A percentile compares a stretch with the other conserved stretches of the same genome.
These are phyloP conservation scores for Chrysotoxum bicinctum DNA, from an alignment of 2,888 invertebrate genomes.

Conservation along the genomic window DNA sequence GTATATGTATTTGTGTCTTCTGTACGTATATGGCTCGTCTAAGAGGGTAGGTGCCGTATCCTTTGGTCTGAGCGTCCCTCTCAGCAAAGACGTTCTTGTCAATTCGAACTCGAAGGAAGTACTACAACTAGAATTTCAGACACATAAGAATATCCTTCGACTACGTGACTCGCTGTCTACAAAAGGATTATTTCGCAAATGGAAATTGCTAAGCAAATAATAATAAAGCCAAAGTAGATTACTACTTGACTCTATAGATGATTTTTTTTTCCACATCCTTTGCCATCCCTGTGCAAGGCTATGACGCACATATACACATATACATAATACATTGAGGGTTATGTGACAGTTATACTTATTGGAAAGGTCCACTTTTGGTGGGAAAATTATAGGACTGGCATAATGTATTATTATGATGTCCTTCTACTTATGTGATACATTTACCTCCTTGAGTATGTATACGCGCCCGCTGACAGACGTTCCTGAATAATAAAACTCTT, in stretches of 20 bases:
- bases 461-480: slow-evolving; percentile 39
- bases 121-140: slow-evolving; percentile 17
- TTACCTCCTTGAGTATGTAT: slow-evolving; percentile 10
- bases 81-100: background rate
- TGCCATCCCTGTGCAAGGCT: background rate
- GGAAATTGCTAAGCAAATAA: slow-evolving; percentile 71
- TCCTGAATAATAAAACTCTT: slow-evolving; percentile 53
- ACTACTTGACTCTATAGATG: slow-evolving; percentile 57
- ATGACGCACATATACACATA: background rate
- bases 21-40: background rate
- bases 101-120: background rate
- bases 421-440: slow-evolving; percentile 34
- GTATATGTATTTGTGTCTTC: background rate
- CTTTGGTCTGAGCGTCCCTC: slow-evolving; percentile 13
- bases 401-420: slow-evolving; percentile 35
- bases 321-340: background rate
- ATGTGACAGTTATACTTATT: slow-evolving; percentile 15
- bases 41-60: background rate
- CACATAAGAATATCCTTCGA: slow-evolving; percentile 13
- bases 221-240: slow-evolving; percentile 70
- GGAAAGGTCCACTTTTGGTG: slow-evolving; percentile 38
- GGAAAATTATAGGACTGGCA: slow-evolving; percentile 58
- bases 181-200: slow-evolving; percentile 69
- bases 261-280: slow-evolving; percentile 2
- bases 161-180: slow-evolving; percentile 64